phyloP scores from a whole-genome alignment of 2,797 vertebrate species.

The Alcedo quadribrachys region DNA sequence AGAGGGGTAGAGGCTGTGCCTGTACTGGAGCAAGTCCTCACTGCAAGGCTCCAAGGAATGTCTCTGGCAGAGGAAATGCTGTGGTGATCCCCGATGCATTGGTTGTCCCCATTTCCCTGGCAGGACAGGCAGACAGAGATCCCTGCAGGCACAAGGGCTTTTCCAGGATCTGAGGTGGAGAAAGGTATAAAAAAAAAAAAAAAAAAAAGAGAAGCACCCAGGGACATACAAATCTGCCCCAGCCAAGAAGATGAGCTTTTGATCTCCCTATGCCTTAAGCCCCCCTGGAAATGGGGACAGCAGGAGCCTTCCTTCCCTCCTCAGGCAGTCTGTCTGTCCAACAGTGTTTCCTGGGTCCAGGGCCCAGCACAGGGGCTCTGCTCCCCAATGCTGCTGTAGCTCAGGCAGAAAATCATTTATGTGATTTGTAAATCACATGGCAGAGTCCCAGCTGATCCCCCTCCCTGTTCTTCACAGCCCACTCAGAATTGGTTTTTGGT shows the following conservation, averaged over 20 bases:
- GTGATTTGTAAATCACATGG: background rate
- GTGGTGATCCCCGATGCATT: accelerated
- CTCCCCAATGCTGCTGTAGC: background rate
- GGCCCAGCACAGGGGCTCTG: background rate
- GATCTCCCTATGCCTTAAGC: background rate
- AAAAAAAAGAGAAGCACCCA: background rate
- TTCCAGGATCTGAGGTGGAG: background rate
- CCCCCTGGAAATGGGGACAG: background rate
- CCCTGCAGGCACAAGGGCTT: background rate
- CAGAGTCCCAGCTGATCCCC: accelerated
- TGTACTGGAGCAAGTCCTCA: background rate
- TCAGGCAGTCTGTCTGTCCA: background rate
- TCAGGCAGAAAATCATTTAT: background rate
- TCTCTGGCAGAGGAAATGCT: background rate
- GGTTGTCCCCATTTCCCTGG: background rate
- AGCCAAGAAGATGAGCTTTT: background rate
- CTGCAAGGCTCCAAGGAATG: background rate
- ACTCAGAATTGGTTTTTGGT: background rate
- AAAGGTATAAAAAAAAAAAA: background rate
- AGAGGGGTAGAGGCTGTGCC: background rate
- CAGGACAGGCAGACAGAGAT: background rate
- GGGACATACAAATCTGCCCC: background rate
- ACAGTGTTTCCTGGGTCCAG: accelerated
- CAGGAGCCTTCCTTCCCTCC: background rate
- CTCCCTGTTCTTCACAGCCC: background rate